These are phyloP conservation scores for Conistra vaccinii DNA, from an alignment of 2,888 invertebrate genomes.

Conservation along the genomic window DNA sequence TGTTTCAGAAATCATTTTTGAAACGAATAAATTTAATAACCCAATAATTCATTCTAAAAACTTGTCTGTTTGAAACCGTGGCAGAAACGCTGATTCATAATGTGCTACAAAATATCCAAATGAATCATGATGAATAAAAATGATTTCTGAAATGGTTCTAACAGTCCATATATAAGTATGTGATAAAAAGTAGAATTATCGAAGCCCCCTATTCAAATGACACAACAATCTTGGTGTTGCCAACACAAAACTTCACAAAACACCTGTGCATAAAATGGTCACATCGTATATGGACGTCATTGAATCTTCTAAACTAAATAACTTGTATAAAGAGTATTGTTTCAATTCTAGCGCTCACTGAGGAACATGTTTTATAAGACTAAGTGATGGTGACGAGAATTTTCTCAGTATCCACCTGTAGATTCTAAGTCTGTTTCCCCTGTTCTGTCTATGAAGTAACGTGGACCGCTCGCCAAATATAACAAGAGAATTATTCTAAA, in stretches of 20 bases:
- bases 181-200: conserved; percentile 7
- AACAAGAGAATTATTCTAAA: conserved; percentile 15
- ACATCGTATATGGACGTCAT: conserved; percentile 48
- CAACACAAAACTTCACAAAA: conserved; percentile 8
- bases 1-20: conserved; percentile 59
- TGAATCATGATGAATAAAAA: conserved; percentile 6
- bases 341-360: conserved; percentile 89
- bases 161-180: conserved; percentile 55
- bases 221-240: conserved; percentile 25
- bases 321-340: conserved; percentile 74
- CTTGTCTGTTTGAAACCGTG: neutral
- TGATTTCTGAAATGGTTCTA: conserved; percentile 52
- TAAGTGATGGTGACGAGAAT: conserved; percentile 85
- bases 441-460: conserved; percentile 74
- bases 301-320: conserved; percentile 64
- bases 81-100: neutral
- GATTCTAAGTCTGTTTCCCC: conserved; percentile 78
- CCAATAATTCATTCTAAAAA: neutral
- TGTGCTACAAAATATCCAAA: neutral
- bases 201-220: conserved; percentile 26
- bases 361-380: conserved; percentile 84
- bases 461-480: conserved; percentile 75
- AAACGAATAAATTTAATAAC: neutral
- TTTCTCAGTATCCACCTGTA: conserved; percentile 84
- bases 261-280: conserved; percentile 21